Evolutionary conservation across 2,888 invertebrate species (phyloP), one percentile per base, ranked within the genome.

Genomic region (Sminthurinus aureus): DNA sequence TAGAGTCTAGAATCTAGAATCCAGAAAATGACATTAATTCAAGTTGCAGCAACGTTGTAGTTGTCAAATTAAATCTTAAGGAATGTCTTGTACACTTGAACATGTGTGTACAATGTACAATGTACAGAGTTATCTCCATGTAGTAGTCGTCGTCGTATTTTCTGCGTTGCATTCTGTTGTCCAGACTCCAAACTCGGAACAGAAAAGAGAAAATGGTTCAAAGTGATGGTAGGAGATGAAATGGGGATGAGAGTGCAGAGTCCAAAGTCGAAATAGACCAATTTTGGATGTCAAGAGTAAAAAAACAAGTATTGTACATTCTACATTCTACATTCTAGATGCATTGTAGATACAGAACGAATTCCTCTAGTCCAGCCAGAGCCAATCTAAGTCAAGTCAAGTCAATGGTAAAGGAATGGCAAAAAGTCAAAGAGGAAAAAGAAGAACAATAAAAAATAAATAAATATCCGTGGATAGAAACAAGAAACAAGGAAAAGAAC

Each of bases 61-160:
- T 79, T 83, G 83, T 83, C 83, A 83, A 83, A 83, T 83, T 83
- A 83, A 83, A 78, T 83, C 83, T 69, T 78, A 58, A 83, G 83
- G 78, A 83, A 79, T 79, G 24, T 64, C 75, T 52, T 73, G 2
- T n/a, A n/a, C n/a, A n/a, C n/a, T n/a, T n/a, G n/a, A n/a, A n/a
- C n/a, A n/a, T n/a, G n/a, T 79, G 38, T 38, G 38, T 38, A 38
- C 38, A 38, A 38, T 6, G 38, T 38, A 38, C 38, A 38, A 38
- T 6, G 38, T 38, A 6, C 38, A 38, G 38, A 38, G 38, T 38
- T 38, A 4, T 38, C 6, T 38, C 38, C 6, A 38, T 38, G 38
- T 6, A 4, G 38, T 38, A 38, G 6, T 38, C 3, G 38, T 38
- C 38, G 6, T 38, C 1, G 38, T 38, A n/a, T n/a, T n/a, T n/a